phyloP scores from a whole-genome alignment of 2,113 vertebrate species.

The Ursus arctos region DNA sequence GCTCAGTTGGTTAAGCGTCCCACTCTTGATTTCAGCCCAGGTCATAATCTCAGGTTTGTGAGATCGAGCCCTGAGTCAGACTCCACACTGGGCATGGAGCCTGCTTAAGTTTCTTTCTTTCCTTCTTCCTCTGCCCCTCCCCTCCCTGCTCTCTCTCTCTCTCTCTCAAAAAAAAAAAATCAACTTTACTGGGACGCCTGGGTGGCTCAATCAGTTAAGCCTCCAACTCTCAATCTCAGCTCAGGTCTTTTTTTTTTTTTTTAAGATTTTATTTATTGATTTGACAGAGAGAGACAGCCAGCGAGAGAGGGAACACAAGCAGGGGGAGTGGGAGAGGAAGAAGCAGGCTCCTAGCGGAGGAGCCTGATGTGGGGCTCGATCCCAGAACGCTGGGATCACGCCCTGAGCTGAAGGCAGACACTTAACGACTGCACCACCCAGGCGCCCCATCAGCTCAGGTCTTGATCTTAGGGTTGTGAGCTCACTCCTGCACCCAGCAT shows the following conservation, averaged over 20 bases:
- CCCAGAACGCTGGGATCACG: no score
- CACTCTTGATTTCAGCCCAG: background rate
- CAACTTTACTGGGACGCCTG: background rate
- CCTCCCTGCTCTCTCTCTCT: background rate
- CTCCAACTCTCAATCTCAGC: background rate
- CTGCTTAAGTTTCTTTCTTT: background rate
- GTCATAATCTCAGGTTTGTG: background rate
- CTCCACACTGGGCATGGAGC: background rate
- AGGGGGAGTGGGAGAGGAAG: no score
- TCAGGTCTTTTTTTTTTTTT: background rate
- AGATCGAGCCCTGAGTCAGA: background rate
- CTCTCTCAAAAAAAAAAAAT: background rate
- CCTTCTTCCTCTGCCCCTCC: background rate
- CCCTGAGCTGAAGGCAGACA: no score
- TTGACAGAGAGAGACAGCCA: no score
- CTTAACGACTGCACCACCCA: no score
- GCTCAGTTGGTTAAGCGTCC: background rate
- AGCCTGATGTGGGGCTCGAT: no score
- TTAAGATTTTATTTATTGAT: no score
- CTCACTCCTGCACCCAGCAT: background rate
- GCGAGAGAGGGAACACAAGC: no score
- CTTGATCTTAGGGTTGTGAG: background rate
- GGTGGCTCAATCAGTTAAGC: background rate
- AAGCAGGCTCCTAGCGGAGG: no score
- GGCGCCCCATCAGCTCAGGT: background rate